Evolutionary conservation across 2,888 invertebrate genomes (phyloP), one percentile per base, ranked within the genome.

Genomic region (Unio delphinus): DNA sequence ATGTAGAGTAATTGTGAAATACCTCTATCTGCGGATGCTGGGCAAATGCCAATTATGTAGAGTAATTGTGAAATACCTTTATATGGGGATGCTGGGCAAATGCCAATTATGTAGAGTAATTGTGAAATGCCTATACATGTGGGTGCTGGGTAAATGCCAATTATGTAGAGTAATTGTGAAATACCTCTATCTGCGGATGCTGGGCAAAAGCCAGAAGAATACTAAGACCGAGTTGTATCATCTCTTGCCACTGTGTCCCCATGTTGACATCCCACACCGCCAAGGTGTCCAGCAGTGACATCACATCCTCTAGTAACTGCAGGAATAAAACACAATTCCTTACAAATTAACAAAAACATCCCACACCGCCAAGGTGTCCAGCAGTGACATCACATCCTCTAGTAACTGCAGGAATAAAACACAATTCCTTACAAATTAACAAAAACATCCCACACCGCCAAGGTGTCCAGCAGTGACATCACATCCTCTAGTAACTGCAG

Each of bases 161-260:
- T 23, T 28, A 20, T 54, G 30, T n/a, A 20, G 15, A n/a, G 20
- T 65, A 61, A 55, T 17, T 15, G 17, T 8, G 5, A 76, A 78
- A 73, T 72, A 89, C 90, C 81, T 87, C 84, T 1, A 89, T 78
- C 66, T 88, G 80, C 6, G 83, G 76, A 64, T 85, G 86, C 30
- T 82, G 80, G 56, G 88, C 87, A 78, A 88, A 89, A 5, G 81
- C 77, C 60, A 90, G 81, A 6, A 90, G 83, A 26, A 90, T 84
- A 55, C 82, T 80, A 28, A 90, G 80, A 7, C 90, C 90, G 28
- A 92, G 84, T 23, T 92, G 91, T 34, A 92, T 92, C 92, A 93
- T 92, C 84, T 93, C 93, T 7, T 91, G 90, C 92, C 92, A 92
- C 80, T 92, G 92, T 1, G 91, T 89, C 90, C 92, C 92, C 75